Percentiles rank a stretch among this genome's conserved stretches.
These are phyloP conservation scores for Tetranychus truncatus DNA, from an alignment of 2,888 invertebrate species.

Conservation along the genomic window DNA sequence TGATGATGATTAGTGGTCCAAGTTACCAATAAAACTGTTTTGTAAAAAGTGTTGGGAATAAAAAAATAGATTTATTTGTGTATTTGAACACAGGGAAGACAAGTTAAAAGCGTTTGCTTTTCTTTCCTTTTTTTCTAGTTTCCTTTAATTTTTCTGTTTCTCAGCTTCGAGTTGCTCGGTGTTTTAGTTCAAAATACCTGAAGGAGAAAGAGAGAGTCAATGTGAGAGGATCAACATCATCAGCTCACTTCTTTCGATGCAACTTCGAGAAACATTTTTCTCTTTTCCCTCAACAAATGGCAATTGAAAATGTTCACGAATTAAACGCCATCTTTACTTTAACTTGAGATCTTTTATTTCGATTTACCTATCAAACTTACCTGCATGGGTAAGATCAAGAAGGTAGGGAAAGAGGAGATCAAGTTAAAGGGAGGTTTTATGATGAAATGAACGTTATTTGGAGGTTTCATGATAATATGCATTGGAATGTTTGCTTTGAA, in stretches of 20 bases:
- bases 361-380: background rate
- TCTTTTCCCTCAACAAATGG: background rate
- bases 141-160: background rate
- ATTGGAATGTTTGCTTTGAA: too few species aligned
- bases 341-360: background rate
- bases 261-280: background rate
- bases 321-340: background rate
- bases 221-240: background rate
- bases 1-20: background rate
- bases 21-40: background rate
- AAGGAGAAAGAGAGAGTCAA: background rate
- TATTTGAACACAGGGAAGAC: background rate
- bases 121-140: background rate
- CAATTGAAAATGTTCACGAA: background rate
- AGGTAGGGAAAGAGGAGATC: background rate
- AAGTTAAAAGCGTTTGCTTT: background rate
- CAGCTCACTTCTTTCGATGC: too few species aligned
- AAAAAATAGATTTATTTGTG: background rate
- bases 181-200: background rate
- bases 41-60: background rate
- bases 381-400: background rate
- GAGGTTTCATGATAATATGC: too few species aligned
- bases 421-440: background rate
- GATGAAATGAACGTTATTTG: too few species aligned
- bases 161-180: background rate